Conservation (phyloP, 2,888 invertebrate genomes). For the Hyposoter didymator region DNA sequence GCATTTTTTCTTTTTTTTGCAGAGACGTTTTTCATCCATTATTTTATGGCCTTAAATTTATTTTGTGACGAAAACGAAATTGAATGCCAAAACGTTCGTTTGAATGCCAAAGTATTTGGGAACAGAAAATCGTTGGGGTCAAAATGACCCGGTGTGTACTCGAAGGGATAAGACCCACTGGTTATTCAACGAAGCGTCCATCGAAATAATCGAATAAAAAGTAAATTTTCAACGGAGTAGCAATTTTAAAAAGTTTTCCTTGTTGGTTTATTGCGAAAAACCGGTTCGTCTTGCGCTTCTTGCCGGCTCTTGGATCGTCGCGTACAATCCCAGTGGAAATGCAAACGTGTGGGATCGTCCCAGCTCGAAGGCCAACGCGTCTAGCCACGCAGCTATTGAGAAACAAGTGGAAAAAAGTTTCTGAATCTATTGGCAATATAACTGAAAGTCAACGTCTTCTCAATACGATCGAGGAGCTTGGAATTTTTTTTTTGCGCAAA, state of each 20-base stretch:
- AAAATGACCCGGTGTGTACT: no score
- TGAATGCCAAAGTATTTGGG: no score
- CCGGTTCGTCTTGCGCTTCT: constrained; percentile 3
- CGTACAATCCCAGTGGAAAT: background rate
- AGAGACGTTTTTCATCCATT: no score
- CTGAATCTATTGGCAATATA: background rate
- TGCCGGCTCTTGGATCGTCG: background rate
- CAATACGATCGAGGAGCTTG: background rate
- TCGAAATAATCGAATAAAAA: background rate
- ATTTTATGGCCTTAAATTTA: no score
- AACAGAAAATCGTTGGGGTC: no score
- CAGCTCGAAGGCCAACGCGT: constrained; percentile 31
- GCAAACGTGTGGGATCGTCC: constrained; percentile 11
- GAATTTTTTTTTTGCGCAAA: no score
- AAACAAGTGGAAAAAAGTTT: background rate
- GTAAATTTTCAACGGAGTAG: background rate
- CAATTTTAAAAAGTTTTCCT: background rate
- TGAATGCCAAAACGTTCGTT: no score
- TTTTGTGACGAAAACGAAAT: no score
- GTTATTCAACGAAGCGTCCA: background rate
- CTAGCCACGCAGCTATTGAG: background rate
- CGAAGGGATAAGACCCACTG: no score
- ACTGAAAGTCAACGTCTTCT: background rate
- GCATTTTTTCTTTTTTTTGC: no score
- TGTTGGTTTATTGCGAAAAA: background rate